Evolutionary conservation across 2,797 vertebrate genomes (phyloP).

Genomic region (Macrochelys suwanniensis): DNA sequence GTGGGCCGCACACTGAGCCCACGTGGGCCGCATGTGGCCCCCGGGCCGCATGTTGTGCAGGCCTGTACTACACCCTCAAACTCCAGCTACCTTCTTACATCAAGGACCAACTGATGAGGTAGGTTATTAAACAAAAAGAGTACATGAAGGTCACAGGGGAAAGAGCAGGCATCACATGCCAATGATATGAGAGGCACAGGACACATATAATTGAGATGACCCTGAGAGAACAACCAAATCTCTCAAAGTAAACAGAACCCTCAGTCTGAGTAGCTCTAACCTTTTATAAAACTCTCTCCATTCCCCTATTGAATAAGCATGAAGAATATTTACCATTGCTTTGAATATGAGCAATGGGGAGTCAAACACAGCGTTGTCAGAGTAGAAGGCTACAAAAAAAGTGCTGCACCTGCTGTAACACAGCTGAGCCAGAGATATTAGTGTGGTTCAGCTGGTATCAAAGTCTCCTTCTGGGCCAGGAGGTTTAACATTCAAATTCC

Average conservation of each 20-base stretch:
- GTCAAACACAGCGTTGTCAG: background rate
- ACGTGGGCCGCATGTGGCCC: no score
- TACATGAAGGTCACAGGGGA: background rate
- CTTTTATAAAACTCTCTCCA: background rate
- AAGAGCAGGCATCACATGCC: background rate
- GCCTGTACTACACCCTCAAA: background rate
- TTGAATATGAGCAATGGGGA: background rate
- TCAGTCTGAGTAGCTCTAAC: background rate
- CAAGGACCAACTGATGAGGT: background rate
- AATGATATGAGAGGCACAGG: background rate
- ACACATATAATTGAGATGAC: background rate
- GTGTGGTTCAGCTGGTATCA: background rate
- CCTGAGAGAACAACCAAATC: background rate
- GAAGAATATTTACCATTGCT: background rate
- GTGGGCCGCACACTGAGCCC: no score
- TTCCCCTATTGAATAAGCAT: background rate
- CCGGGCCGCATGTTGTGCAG: no score
- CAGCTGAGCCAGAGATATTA: background rate
- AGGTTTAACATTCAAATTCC: background rate
- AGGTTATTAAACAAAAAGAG: background rate
- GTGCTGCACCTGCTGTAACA: background rate
- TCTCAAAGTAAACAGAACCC: background rate
- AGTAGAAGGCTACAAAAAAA: background rate
- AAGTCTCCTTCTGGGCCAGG: background rate
- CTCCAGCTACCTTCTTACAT: background rate